Evolutionary conservation across 2,113 vertebrate species (phyloP), one percentile per base, ranked within the genome.

Genomic region (Cyanoramphus novaezelandiae): DNA sequence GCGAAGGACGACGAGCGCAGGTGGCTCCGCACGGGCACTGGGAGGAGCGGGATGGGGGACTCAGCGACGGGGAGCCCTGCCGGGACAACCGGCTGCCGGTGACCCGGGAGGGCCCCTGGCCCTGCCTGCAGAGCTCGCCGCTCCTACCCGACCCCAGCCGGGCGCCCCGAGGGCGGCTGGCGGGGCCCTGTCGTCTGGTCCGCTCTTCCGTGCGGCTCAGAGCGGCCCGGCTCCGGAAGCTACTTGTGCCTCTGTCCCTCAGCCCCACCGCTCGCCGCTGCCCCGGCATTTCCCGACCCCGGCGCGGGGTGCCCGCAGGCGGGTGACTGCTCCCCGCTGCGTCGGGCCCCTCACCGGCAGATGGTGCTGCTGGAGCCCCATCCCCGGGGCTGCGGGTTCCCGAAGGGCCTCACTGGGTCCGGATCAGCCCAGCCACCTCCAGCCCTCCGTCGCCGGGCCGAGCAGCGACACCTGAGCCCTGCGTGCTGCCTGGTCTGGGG

Each of bases 331-430:
- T 62, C 44, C 64, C 68, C 37, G 43, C 62, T 13, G 44, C 39
- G 19, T 62, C 18, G 57, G 62, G 25, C 11, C 78, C 88, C 69
- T 86, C 84, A 89, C 96, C 95, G 92, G 93, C 89, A 96, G 96
- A 96, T 96, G 96, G 94, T 72, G 92, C 95, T 90, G 90, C 90
- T 59, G 71, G 7, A 5, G 60, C 37, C 82, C 53, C 77, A 19
- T 33, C 41, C 18, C 25, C 43, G 25, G 62, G 67, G n/a, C 60
- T 57, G 62, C 75, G 69, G 69, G 46, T 13, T 57, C 50, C 85
- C 65, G 71, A 53, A n/a, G 82, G 86, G 46, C 68, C 31, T 60
- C 91, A 78, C 68, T 39, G 80, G 59, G 41, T 7, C 52, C 41
- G 12, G 23, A 20, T 77, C 60, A 27, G 64, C 49, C 44, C 18